These are phyloP conservation scores for Adelphocoris suturalis DNA, from an alignment of 2,888 invertebrate genomes.

Conservation along the genomic window DNA sequence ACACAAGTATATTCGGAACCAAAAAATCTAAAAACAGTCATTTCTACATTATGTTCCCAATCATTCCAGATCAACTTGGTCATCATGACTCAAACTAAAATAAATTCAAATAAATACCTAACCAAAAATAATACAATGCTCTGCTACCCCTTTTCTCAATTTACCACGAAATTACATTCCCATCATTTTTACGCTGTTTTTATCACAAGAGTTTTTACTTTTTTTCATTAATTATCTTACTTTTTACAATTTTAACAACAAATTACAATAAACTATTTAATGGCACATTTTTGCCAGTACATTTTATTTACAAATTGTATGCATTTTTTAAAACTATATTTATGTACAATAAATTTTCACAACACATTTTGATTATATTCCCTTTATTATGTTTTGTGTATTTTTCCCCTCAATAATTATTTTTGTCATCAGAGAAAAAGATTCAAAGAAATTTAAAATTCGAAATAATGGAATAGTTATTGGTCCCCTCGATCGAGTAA, in stretches of 20 bases:
- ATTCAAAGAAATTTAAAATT: background rate
- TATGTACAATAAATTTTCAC: conserved; percentile 30
- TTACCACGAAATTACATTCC: background rate
- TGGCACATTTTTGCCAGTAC: conserved; percentile 27
- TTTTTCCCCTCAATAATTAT: background rate
- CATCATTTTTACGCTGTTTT: background rate
- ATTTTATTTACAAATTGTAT: background rate
- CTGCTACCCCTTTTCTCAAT: background rate
- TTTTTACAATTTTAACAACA: background rate
- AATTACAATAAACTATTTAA: conserved; percentile 5
- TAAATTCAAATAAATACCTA: background rate
- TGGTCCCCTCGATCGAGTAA: conserved; percentile 35
- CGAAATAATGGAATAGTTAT: conserved; percentile 22
- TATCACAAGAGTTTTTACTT: conserved; percentile 6
- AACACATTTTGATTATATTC: conserved; percentile 25
- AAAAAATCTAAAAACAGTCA: too few species aligned
- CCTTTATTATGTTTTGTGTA: background rate
- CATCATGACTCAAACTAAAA: background rate
- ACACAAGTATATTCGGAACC: too few species aligned
- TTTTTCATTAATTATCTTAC: background rate
- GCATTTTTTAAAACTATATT: background rate
- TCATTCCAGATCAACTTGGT: background rate
- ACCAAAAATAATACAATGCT: background rate
- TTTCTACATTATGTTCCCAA: too few species aligned
- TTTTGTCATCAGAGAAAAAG: background rate